These are phyloP conservation scores for Nyctereutes procyonoides DNA, from an alignment of 2,113 vertebrate genomes.

Conservation along the genomic window DNA sequence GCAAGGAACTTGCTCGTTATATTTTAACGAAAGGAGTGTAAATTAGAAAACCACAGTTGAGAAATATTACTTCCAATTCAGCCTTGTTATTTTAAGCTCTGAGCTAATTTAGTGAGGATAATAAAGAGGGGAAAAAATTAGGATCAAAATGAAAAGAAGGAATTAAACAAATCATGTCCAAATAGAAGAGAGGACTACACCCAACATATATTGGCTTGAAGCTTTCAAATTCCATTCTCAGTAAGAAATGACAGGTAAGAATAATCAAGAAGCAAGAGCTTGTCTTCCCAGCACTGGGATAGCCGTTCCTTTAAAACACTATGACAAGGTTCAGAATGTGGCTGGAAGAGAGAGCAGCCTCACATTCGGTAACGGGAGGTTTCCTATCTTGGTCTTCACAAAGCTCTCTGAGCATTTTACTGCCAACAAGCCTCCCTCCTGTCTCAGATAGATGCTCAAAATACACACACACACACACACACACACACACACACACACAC, in stretches of 20 bases:
- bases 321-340: neutral
- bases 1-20: neutral
- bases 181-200: neutral
- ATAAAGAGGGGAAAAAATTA: neutral
- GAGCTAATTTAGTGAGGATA: neutral
- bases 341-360: neutral
- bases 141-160: neutral
- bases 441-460: neutral
- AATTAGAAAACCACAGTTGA: neutral
- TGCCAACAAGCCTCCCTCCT: neutral
- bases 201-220: constrained; percentile 15
- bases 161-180: neutral
- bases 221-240: constrained; percentile 44
- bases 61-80: neutral
- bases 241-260: constrained; percentile 16
- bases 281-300: neutral
- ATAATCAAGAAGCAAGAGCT: neutral
- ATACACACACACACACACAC: neutral
- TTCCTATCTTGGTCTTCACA: neutral
- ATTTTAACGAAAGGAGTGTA: constrained; percentile 6
- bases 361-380: neutral
- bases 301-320: neutral
- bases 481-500: neutral
- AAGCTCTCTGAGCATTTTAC: neutral
- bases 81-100: constrained; percentile 19